Conservation (phyloP, 2,797 vertebrate species). For the Cyclura pinguis region DNA sequence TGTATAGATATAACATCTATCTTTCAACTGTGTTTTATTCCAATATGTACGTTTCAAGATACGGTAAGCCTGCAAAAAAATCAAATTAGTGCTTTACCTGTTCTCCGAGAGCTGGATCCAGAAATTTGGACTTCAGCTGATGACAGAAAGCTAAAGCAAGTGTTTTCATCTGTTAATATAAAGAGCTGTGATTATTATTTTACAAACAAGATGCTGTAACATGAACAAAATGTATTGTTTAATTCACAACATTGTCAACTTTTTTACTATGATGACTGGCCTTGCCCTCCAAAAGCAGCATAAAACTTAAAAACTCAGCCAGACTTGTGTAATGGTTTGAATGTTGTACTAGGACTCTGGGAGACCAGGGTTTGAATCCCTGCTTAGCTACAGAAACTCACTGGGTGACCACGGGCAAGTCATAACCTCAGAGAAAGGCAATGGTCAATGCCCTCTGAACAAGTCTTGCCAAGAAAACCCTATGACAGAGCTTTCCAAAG, state of each 20-base stretch:
- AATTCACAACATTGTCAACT: background rate
- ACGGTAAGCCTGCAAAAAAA: background rate
- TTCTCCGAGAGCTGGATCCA: slow-evolving; percentile 90
- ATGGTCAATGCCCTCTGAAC: too few species aligned
- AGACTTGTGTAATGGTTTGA: too few species aligned
- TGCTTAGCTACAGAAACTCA: too few species aligned
- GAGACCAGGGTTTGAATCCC: too few species aligned
- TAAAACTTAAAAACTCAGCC: background rate
- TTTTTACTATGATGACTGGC: background rate
- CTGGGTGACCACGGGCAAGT: too few species aligned
- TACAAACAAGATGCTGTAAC: too few species aligned
- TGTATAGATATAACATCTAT: background rate
- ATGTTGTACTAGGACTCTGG: too few species aligned
- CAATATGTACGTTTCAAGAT: background rate
- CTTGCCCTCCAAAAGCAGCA: background rate
- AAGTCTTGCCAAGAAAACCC: too few species aligned
- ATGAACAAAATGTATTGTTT: background rate
- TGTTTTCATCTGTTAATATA: slow-evolving; percentile 88
- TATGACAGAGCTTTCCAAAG: too few species aligned
- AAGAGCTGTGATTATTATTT: background rate
- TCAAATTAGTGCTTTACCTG: slow-evolving; percentile 83
- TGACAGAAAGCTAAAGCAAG: slow-evolving; percentile 88
- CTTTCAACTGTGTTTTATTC: background rate
- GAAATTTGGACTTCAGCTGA: slow-evolving; percentile 94
- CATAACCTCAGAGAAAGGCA: too few species aligned